These are phyloP conservation scores for Squalus acanthias DNA, from an alignment of 2,797 vertebrate species.

Conservation along the genomic window DNA sequence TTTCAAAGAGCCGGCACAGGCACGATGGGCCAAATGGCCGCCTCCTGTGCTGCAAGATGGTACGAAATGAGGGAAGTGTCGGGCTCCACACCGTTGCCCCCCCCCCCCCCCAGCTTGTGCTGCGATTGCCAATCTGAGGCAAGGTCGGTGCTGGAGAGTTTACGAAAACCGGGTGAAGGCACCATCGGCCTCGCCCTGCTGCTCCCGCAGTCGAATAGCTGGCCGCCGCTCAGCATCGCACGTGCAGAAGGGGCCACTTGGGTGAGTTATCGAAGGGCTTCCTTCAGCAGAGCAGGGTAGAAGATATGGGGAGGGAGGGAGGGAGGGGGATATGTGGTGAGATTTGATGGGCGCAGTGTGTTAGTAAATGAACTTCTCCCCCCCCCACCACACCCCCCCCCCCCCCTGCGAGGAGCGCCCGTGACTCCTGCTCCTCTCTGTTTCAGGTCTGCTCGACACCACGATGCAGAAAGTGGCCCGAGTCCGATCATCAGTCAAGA, in stretches of 20 bases:
- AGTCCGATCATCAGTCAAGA: slow-evolving; percentile 70
- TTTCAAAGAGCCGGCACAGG: neutral
- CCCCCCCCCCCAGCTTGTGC: too few species aligned
- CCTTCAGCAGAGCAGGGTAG: neutral
- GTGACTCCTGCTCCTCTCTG: neutral
- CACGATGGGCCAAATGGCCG: too few species aligned
- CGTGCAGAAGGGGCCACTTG: neutral
- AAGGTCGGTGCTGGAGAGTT: neutral
- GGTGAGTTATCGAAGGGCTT: neutral
- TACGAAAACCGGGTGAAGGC: neutral
- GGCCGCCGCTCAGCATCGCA: neutral
- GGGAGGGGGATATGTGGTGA: neutral
- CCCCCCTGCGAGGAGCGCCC: neutral
- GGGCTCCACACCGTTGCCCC: too few species aligned
- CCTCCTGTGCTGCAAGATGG: neutral
- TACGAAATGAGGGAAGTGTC: too few species aligned
- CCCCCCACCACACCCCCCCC: neutral
- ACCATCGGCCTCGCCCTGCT: neutral
- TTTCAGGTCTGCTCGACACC: slow-evolving; percentile 77
- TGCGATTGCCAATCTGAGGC: too few species aligned
- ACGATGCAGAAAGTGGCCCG: slow-evolving; percentile 81
- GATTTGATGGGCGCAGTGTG: too few species aligned
- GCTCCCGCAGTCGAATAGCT: neutral
- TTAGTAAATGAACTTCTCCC: neutral
- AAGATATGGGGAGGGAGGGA: too few species aligned